Conservation (phyloP, 2,888 invertebrate genomes). For the Diogma glabrata region DNA sequence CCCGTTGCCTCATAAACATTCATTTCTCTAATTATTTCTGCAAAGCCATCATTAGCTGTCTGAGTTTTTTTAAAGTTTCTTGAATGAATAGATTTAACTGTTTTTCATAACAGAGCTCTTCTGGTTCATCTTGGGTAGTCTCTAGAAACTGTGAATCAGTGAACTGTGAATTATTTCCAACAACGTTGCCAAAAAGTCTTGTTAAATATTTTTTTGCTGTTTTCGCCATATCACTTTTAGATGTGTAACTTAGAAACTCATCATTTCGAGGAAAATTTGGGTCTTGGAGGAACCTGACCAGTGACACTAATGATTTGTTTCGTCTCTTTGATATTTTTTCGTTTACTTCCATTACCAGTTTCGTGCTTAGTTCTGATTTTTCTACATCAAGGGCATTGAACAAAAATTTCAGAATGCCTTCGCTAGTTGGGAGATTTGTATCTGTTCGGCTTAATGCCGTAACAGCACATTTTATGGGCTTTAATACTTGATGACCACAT, state of each 20-base stretch:
- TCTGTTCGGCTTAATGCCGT: neutral
- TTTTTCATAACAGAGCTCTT: no score
- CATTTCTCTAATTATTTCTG: neutral
- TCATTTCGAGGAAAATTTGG: no score
- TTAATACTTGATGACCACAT: neutral
- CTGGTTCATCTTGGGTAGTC: no score
- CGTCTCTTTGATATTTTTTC: neutral
- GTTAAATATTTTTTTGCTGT: no score
- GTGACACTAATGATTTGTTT: neutral
- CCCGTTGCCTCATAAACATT: no score
- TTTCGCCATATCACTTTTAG: no score
- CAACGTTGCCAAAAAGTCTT: no score
- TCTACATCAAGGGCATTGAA: neutral
- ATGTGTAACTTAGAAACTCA: no score
- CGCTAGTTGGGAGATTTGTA: neutral
- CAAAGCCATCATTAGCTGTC: neutral
- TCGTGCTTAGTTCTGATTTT: neutral
- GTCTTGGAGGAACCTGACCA: neutral
- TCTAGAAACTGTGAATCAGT: no score
- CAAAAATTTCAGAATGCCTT: constrained; percentile 5
- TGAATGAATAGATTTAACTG: neutral
- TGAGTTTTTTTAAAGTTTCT: neutral
- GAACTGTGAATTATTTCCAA: no score
- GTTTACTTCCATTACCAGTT: neutral
- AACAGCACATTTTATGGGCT: neutral